phyloP scores from a whole-genome alignment of 2,797 vertebrate genomes.

The Lithobates pipiens region DNA sequence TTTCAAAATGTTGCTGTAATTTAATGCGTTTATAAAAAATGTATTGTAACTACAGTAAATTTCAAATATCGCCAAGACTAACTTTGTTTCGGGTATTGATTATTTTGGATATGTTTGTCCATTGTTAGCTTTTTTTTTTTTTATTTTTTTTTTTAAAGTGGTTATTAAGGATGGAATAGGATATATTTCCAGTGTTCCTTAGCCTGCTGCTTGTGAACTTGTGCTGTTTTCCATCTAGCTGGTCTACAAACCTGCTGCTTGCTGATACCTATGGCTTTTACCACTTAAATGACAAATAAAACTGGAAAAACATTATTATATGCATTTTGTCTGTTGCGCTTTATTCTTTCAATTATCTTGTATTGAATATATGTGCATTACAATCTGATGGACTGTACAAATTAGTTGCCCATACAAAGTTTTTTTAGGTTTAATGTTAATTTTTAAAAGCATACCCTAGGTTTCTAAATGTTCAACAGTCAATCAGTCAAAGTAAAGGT shows the following conservation, averaged over 20 bases:
- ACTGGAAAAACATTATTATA: background rate
- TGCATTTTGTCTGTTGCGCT: background rate
- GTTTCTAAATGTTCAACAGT: too few relatives aligned
- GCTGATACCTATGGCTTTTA: conserved; percentile 23
- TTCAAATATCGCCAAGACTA: background rate
- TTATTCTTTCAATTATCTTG: too few relatives aligned
- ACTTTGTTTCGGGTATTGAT: background rate
- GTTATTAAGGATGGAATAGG: background rate
- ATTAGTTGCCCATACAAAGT: too few relatives aligned
- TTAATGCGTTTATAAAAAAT: background rate
- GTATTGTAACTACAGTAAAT: background rate
- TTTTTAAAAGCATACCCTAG: too few relatives aligned
- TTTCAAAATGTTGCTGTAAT: background rate
- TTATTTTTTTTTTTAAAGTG: background rate
- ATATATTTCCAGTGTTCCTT: background rate
- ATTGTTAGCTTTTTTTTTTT: background rate
- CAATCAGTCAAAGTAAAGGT: too few relatives aligned
- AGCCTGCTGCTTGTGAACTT: conserved; percentile 38
- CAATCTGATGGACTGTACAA: too few relatives aligned
- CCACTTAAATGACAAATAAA: conserved; percentile 44
- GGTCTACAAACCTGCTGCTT: conserved; percentile 18
- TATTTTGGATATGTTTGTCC: background rate
- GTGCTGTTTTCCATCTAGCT: conserved; percentile 22
- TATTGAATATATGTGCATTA: too few relatives aligned
- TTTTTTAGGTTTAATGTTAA: too few relatives aligned